Evolutionary conservation across 1,140 invertebrate genomes (phyloP), one percentile per base, ranked within the genome.

Genomic region (Onthophagus taurus): DNA sequence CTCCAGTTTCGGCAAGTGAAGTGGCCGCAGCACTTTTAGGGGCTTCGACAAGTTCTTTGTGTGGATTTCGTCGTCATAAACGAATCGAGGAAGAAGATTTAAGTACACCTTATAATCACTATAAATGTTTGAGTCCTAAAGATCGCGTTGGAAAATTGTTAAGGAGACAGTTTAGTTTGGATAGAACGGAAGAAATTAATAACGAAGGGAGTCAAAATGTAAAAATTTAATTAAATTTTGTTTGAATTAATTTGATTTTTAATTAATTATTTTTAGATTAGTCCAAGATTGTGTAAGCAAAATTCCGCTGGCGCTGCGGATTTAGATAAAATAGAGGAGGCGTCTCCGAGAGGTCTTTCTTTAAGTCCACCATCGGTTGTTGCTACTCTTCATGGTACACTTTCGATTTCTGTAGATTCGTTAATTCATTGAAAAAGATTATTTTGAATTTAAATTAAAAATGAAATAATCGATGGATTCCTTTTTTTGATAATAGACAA

Each of bases 291-390:
- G 6, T 78, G 72, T 58, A 82, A 81, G 51, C 80, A 82, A 55
- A 81, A 81, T 59, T 82, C 80, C 11, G 75, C 76, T 2, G 80
- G 80, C 7, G 77, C 79, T 16, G 76, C 77, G 2, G 80, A 83
- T 64, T 60, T 82, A 47, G 79, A 81, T 54, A 72, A 78, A 52
- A 83, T 83, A 50, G 79, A 81, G 58, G 80, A 83, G 54, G 71
- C 78, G 16, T 74, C 76, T 9, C 42, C 70, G 16, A 49, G 48
- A 39, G n/a, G n/a, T n/a, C 43, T 52, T 16, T 38, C 50, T n/a
- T 35, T 56, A 1, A 50, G 53, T 18, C 54, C 60, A 24, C 45
- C 53, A 2, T 39, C 49, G 2, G 49, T 42, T 20, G 51, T 48
- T 42, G 57, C 57, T n/a, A 54, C 53, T 9, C 51, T 61, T 44